Evolutionary conservation across 2,888 invertebrate species (phyloP), one percentile per base, ranked within the genome.

Genomic region (Epinotia bilunana): DNA sequence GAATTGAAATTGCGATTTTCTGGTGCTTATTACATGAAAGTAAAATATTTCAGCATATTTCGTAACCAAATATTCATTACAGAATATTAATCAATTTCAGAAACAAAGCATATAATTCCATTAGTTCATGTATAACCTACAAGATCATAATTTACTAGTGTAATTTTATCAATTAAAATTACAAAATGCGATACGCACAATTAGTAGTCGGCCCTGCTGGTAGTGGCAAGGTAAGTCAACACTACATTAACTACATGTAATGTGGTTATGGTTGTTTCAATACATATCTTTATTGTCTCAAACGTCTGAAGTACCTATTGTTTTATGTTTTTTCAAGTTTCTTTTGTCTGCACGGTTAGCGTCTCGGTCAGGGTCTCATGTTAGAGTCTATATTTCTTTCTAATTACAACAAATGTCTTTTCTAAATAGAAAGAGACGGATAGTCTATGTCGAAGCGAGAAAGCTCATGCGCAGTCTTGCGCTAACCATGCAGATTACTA

Each of bases 131-230:
- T 46, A 70, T 74, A 74, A 74, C 74, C 74, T 74, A 12, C 11
- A 46, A 58, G 9, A 49, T 46, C 18, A 23, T 7, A 16, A 16
- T 12, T 43, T 16, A 64, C 12, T n/a, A 58, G 43, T 68, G 43
- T 58, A 58, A 18, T 55, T 68, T 46, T 39, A 53, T 13, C 43
- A 7, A n/a, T 61, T 33, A 49, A 33, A 61, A 23, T 12, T 28
- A 46, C n/a, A 94, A 85, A 78, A 98, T 98, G 98, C 95, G 98
- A 60, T 99, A 98, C 87, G 99, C 98, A 18, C 99, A 99, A 87
- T 93, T 99, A 79, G 98, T 99, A 1, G 97, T 99, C 84, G 99
- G 99, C 0, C 99, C 99, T 43, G 99, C 99, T 0, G 99, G 99
- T 2, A 97, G 98, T 90, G 99, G 99, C 76, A 99, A 99, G 96